Percentiles rank a stretch among this genome's conserved stretches.
These are phyloP conservation scores for Porites divaricata DNA, from an alignment of 92 coral and sea anemone genomes.

Conservation along the genomic window DNA sequence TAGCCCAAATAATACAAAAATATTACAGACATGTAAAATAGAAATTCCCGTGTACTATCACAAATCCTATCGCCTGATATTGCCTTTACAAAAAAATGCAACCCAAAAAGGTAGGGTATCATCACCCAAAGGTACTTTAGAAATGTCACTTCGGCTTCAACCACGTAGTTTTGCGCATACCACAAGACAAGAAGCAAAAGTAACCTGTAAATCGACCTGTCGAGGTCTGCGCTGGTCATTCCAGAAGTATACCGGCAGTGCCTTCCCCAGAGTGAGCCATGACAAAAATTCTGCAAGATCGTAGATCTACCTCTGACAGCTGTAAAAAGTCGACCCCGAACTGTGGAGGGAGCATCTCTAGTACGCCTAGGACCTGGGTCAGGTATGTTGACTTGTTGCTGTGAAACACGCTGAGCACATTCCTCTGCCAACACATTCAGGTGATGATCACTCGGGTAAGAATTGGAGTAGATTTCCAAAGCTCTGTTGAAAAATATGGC, in stretches of 20 bases:
- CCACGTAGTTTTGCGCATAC: background rate
- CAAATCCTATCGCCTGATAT: background rate
- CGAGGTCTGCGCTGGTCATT: too few species aligned
- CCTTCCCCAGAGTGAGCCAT: slow-evolving; percentile 8
- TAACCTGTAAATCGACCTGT: rapidly evolving
- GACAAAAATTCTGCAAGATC: background rate
- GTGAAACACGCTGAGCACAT: background rate
- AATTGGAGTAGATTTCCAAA: background rate
- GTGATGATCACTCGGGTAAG: background rate
- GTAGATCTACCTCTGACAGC: background rate
- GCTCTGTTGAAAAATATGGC: background rate
- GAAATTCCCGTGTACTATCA: too few species aligned
- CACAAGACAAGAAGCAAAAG: background rate
- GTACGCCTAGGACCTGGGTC: background rate
- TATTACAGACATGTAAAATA: too few species aligned
- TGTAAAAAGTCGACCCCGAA: background rate
- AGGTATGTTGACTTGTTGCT: background rate
- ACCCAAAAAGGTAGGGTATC: background rate
- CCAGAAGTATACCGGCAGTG: too few species aligned
- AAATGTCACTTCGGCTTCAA: background rate
- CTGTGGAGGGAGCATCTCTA: too few species aligned
- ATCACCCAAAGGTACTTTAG: background rate
- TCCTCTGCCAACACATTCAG: background rate
- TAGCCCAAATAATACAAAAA: background rate
- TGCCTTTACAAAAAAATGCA: background rate